Conservation (phyloP, 2,113 vertebrate genomes). For the Pipra filicauda region DNA sequence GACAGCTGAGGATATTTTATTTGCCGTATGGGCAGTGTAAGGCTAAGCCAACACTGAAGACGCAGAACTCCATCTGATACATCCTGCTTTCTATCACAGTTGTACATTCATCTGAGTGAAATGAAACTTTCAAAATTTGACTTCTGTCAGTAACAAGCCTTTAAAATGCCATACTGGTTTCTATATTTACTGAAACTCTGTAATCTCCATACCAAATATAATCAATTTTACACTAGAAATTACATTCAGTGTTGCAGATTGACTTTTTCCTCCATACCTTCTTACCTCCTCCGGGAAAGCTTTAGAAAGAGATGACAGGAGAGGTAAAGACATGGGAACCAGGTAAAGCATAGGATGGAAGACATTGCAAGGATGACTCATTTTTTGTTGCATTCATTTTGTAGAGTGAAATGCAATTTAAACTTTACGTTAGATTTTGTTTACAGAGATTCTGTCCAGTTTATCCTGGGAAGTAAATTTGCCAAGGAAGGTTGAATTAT, state of each 20-base stretch:
- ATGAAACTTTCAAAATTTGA: background rate
- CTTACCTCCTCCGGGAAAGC: background rate
- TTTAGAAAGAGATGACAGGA: background rate
- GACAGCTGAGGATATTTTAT: background rate
- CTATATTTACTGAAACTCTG: background rate
- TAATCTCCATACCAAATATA: background rate
- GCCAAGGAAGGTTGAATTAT: background rate
- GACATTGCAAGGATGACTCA: background rate
- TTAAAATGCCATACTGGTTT: background rate
- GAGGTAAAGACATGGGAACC: background rate
- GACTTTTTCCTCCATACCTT: background rate
- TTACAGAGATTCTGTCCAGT: background rate
- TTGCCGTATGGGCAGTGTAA: background rate
- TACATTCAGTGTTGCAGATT: background rate
- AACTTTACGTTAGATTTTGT: background rate
- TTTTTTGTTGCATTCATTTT: background rate
- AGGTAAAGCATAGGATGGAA: background rate
- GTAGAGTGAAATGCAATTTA: background rate
- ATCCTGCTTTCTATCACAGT: background rate
- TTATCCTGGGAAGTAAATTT: background rate
- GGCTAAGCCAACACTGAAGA: background rate
- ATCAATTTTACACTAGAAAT: background rate
- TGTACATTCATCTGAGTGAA: background rate
- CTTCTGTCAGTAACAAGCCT: background rate
- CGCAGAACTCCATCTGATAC: background rate